Evolutionary conservation across 30 jellyfish, hydroid and myxozoan species (phyloP), one percentile per base, ranked within the genome.

Genomic region (Mastigias papua): DNA sequence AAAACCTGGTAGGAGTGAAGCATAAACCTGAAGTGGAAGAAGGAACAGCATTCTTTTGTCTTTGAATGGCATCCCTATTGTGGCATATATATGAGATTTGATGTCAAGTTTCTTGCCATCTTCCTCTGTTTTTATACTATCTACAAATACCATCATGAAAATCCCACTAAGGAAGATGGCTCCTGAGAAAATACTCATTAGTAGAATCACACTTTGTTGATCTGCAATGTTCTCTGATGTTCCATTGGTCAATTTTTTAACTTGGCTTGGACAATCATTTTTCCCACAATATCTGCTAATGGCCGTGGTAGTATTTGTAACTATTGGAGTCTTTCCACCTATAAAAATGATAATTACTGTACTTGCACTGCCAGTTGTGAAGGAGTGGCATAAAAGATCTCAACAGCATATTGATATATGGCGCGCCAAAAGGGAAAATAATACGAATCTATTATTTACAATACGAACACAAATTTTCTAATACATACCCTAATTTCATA

Each of bases 11-110:
- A 30, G 61, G 10, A 84, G 71, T 9, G 87, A 81, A 22, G 79
- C 75, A 33, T 34, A 57, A 7, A 73, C 54, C 9, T 57, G 30
- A 19, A 71, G 0, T 10, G 93, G 93, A 1, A 61, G 25, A 50
- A 84, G 85, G 25, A 73, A 50, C 19, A 69, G 30, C 93, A 84
- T 84, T 60, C 93, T 48, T 22, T 48, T 72, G 49, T 84, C 93
- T 84, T 74, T 73, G 23, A 26, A 34, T 32, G 63, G 29, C 46
- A 77, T 65, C 75, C 65, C 34, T 9, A 63, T 19, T 48, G 73
- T 42, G 1, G 81, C 84, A 62, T 42, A 34, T 29, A 84, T 46
- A 19, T 73, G 62, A n/a, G 81, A 71, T 48, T 84, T 84, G 62
- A 72, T 64, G 23, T 26, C 32, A 23, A 62, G 21, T 65, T 84